These are phyloP conservation scores for Heliconius hermathena DNA, from an alignment of 1,140 invertebrate genomes.

Conservation along the genomic window DNA sequence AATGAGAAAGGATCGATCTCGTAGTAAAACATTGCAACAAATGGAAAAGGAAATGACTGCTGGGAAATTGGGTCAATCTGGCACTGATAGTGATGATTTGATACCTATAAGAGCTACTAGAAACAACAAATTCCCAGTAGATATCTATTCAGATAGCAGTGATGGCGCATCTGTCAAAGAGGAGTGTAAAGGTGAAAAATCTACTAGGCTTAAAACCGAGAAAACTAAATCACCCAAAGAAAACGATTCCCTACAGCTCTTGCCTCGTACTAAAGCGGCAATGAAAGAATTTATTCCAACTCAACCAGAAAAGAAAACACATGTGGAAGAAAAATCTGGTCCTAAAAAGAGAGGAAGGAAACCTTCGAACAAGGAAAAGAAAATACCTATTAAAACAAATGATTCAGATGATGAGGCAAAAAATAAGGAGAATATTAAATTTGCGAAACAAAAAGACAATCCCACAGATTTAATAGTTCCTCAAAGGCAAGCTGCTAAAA, in stretches of 20 bases:
- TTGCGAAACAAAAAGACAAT: conserved; percentile 84
- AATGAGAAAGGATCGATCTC: conserved; percentile 80
- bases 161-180: conserved; percentile 76
- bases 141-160: conserved; percentile 90
- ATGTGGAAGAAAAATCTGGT: conserved; percentile 70
- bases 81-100: conserved; percentile 89
- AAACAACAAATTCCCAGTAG: conserved; percentile 81
- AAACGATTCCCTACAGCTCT: conserved; percentile 86
- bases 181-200: conserved; percentile 58
- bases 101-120: conserved; percentile 82
- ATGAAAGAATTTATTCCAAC: conserved; percentile 88
- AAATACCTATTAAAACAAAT: conserved; percentile 63
- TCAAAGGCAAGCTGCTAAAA: conserved; percentile 94
- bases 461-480: conserved; percentile 93
- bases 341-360: conserved; percentile 75
- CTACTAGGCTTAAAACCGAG: conserved; percentile 76
- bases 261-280: conserved; percentile 89
- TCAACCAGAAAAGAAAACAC: conserved; percentile 69
- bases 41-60: conserved; percentile 87
- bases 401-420: conserved; percentile 75
- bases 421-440: conserved; percentile 83
- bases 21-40: conserved; percentile 84
- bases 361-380: conserved; percentile 72
- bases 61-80: conserved; percentile 79
- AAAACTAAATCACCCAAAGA: conserved; percentile 80